Evolutionary conservation across 1,140 invertebrate genomes (phyloP).

Genomic region (Lepidurus apus): DNA sequence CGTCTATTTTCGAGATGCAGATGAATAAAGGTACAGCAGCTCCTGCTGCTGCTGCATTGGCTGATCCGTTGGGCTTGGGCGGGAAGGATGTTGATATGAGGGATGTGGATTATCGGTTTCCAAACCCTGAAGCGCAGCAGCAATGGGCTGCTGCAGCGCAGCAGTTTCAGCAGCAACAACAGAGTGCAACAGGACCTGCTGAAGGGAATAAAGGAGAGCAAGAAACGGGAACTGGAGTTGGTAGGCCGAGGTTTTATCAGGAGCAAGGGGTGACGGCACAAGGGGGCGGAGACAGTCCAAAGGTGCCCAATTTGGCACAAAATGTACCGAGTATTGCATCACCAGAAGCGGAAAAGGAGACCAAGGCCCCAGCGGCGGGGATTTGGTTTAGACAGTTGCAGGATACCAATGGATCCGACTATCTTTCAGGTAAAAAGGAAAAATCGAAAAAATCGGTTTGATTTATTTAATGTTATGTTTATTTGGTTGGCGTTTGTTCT

Average conservation of each 20-base stretch:
- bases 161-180: slow-evolving; percentile 28
- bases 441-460: background rate
- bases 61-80: slow-evolving; percentile 32
- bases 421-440: background rate
- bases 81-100: slow-evolving; percentile 24
- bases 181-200: background rate
- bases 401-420: slow-evolving; percentile 39
- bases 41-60: slow-evolving; percentile 23
- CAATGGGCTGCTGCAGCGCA: slow-evolving; percentile 15
- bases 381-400: slow-evolving; percentile 36
- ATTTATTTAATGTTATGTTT: background rate
- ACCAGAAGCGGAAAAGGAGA: slow-evolving; percentile 38
- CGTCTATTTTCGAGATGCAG: slow-evolving; percentile 45
- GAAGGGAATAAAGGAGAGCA: background rate
- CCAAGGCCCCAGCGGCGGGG: slow-evolving; percentile 28
- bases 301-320: background rate
- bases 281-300: background rate
- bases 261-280: background rate
- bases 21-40: slow-evolving; percentile 40
- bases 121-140: slow-evolving; percentile 34
- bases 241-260: slow-evolving; percentile 13
- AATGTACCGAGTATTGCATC: background rate
- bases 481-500: background rate
- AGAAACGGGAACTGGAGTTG: background rate
- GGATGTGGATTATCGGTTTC: slow-evolving; percentile 31